Evolutionary conservation across 1,140 invertebrate species (phyloP).

Genomic region (Pseudomyrmex sp.): DNA sequence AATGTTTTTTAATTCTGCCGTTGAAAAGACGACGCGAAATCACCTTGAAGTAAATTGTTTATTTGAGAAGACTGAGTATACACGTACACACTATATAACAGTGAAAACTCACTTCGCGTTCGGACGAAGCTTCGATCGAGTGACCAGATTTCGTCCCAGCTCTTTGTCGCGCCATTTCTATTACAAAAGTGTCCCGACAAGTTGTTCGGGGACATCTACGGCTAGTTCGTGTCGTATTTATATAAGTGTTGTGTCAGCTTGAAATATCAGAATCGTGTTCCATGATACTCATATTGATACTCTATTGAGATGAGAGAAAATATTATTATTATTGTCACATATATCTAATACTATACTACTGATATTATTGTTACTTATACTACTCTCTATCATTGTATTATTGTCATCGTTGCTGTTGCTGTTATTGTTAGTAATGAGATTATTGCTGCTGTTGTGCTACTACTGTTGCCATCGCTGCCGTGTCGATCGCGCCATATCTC

Average conservation of each 20-base stretch:
- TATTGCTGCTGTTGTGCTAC: constrained; percentile 67
- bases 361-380: constrained; percentile 39
- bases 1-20: no score
- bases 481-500: constrained; percentile 42
- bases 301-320: no score
- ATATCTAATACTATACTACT: constrained; percentile 47
- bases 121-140: no score
- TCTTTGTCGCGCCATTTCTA: neutral
- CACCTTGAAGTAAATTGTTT: no score
- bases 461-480: constrained; percentile 67
- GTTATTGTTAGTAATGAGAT: constrained; percentile 70
- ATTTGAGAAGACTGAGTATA: no score
- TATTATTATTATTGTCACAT: constrained; percentile 8
- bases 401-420: constrained; percentile 69
- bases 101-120: no score
- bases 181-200: neutral
- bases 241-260: constrained; percentile 22
- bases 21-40: no score
- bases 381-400: constrained; percentile 59
- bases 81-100: no score
- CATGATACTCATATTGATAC: neutral
- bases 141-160: neutral
- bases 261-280: constrained; percentile 6
- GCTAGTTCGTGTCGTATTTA: neutral
- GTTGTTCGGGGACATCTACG: neutral